phyloP scores from a whole-genome alignment of 2,888 invertebrate species.

The Argyresthia albistria region DNA sequence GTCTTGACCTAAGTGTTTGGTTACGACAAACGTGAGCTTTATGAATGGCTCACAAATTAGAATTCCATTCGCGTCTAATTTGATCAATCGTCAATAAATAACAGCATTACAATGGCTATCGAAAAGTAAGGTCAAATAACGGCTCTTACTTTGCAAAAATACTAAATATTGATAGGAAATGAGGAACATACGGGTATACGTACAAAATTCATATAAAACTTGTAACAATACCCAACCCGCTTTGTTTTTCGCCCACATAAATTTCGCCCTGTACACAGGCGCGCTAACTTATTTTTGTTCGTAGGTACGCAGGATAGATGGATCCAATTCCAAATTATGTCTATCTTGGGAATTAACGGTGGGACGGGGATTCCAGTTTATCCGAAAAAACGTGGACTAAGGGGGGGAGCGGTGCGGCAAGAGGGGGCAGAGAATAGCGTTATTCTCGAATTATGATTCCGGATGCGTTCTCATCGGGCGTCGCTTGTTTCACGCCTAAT shows the following conservation, averaged over 20 bases:
- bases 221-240: constrained; percentile 27
- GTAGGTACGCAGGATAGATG: constrained; percentile 67
- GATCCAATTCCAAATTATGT: constrained; percentile 75
- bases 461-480: constrained; percentile 57
- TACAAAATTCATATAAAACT: constrained; percentile 23
- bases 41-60: not conserved
- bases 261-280: constrained; percentile 35
- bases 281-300: constrained; percentile 65
- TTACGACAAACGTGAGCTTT: not conserved
- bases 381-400: constrained; percentile 56
- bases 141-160: not conserved
- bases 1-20: constrained; percentile 17
- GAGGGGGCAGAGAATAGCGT: constrained; percentile 37
- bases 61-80: not conserved
- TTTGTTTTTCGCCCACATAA: constrained; percentile 60
- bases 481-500: constrained; percentile 68
- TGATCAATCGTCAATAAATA: not conserved
- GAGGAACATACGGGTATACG: not conserved
- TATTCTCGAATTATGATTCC: constrained; percentile 73
- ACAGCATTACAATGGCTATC: not conserved
- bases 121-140: too few species aligned
- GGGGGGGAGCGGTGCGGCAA: constrained; percentile 15
- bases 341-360: constrained; percentile 72
- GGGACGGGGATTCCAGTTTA: constrained; percentile 68
- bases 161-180: constrained; percentile 1